These are phyloP conservation scores for Salmo trutta DNA, from an alignment of 2,797 vertebrate genomes.

Conservation along the genomic window DNA sequence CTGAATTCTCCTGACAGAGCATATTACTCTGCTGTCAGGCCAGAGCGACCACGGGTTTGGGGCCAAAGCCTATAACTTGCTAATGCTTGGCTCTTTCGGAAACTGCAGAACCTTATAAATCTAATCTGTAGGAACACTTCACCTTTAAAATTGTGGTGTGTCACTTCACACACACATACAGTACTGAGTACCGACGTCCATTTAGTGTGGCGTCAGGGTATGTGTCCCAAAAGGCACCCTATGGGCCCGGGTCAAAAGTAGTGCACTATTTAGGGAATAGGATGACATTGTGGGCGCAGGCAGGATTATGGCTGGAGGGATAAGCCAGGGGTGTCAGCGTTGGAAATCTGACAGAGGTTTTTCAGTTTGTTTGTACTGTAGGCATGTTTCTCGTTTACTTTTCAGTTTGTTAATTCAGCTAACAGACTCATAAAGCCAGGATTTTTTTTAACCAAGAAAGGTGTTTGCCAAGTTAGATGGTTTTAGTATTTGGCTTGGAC, in stretches of 20 bases:
- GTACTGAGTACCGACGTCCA: constrained; percentile 9
- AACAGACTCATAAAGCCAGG: constrained; percentile 53
- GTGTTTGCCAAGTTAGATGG: constrained; percentile 53
- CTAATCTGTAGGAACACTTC: constrained; percentile 57
- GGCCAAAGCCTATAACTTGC: constrained; percentile 56
- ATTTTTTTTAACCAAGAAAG: constrained; percentile 41
- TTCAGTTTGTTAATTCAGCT: constrained; percentile 69
- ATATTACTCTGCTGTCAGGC: constrained; percentile 63
- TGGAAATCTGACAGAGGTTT: constrained; percentile 55
- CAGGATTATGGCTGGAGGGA: not conserved
- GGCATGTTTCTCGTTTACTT: constrained; percentile 57
- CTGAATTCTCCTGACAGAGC: constrained; percentile 64
- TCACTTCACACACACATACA: constrained; percentile 25
- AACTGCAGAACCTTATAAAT: constrained; percentile 60
- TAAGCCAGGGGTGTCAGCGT: constrained; percentile 33
- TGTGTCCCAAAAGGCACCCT: not conserved
- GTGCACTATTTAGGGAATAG: not conserved
- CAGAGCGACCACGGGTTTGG: constrained; percentile 39
- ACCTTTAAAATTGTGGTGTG: constrained; percentile 35
- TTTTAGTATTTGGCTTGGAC: constrained; percentile 52
- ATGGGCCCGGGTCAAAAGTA: not conserved
- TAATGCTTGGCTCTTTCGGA: constrained; percentile 58
- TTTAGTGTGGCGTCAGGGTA: constrained; percentile 5
- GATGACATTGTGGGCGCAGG: not conserved
- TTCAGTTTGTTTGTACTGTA: constrained; percentile 45